A percentile compares a stretch with the other conserved stretches of the same genome.
Evolutionary conservation across 2,797 vertebrate genomes (phyloP).

Genomic region (Prunella strophiata): DNA sequence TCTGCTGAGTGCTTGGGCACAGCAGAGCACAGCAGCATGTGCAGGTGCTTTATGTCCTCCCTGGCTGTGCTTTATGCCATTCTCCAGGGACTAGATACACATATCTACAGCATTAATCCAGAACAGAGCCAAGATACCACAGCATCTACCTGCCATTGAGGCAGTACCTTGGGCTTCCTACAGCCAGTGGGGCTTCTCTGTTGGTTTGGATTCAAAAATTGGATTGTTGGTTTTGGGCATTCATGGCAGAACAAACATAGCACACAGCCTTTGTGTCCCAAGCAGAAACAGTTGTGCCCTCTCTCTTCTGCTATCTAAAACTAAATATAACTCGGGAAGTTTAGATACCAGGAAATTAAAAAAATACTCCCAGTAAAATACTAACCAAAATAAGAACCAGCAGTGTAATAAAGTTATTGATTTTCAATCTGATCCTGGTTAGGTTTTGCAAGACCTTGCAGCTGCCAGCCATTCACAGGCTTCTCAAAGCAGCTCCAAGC

Average conservation of each 20-base stretch:
- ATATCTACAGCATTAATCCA: neutral
- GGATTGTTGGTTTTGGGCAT: neutral
- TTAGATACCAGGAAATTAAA: neutral
- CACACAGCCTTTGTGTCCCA: neutral
- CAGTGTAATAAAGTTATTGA: conserved; percentile 21
- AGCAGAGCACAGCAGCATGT: neutral
- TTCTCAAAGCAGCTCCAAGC: conserved; percentile 46
- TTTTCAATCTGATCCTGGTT: conserved; percentile 13
- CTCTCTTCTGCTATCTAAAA: neutral
- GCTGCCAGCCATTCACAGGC: conserved; percentile 35
- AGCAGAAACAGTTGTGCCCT: neutral
- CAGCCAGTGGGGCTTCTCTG: neutral
- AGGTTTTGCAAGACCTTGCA: conserved; percentile 38
- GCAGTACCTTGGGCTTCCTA: neutral
- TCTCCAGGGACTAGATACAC: neutral
- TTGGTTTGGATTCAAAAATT: neutral
- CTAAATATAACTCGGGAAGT: neutral
- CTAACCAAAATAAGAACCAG: neutral
- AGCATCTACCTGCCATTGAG: neutral
- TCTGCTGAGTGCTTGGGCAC: neutral
- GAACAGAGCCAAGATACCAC: accelerated
- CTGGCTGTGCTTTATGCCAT: neutral
- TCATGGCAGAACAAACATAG: neutral
- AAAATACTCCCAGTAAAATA: neutral
- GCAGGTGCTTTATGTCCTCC: neutral